A percentile compares a stretch with the other conserved stretches of the same genome.
phyloP scores from a whole-genome alignment of 2,888 invertebrate species.

The Apodemia zela region DNA sequence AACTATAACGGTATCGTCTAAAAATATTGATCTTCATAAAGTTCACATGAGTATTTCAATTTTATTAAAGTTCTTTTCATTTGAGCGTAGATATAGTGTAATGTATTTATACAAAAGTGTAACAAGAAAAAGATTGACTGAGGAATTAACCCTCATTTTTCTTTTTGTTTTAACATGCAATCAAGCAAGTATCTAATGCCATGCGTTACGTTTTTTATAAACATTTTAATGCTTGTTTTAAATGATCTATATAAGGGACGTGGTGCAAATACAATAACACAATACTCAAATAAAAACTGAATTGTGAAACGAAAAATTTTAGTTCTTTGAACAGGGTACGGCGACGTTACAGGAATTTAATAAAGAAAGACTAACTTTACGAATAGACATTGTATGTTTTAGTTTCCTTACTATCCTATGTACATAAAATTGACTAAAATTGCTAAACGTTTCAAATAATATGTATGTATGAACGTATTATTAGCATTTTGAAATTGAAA shows the following conservation, averaged over 20 bases:
- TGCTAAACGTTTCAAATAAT: conserved; percentile 55
- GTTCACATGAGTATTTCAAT: conserved; percentile 47
- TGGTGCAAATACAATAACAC: background rate
- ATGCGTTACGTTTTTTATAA: background rate
- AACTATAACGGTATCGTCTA: conserved; percentile 70
- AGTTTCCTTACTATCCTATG: conserved; percentile 57
- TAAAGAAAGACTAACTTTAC: conserved; percentile 11
- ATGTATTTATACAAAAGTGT: conserved; percentile 42
- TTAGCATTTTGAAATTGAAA: conserved; percentile 16
- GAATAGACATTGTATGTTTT: conserved; percentile 45
- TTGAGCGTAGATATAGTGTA: conserved; percentile 54
- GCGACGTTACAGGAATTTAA: conserved; percentile 6
- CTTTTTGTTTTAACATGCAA: background rate
- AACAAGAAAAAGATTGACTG: conserved; percentile 45
- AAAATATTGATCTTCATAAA: conserved; percentile 71
- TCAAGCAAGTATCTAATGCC: background rate
- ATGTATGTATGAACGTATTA: conserved; percentile 33
- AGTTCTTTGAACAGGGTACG: background rate
- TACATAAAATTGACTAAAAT: conserved; percentile 73
- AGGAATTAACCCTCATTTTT: conserved; percentile 38
- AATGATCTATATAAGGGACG: background rate
- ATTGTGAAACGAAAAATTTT: background rate
- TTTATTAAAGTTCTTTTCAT: conserved; percentile 41
- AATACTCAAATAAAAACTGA: background rate
- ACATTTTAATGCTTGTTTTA: background rate